Evolutionary conservation across 2,797 vertebrate species (phyloP).

Genomic region (Phaenicophaeus curvirostris): DNA sequence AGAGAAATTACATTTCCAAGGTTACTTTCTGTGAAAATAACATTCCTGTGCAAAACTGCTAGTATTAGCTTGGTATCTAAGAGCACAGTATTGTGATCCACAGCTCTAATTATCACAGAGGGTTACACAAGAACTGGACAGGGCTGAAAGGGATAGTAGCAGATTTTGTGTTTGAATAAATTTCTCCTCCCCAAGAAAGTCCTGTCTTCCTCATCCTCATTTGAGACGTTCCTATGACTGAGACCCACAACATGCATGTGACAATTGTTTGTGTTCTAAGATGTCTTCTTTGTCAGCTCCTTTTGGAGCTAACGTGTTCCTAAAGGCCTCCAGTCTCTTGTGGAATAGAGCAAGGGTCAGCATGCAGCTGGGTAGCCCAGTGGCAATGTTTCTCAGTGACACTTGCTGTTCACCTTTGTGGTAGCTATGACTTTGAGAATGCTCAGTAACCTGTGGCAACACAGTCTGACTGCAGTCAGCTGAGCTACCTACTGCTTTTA

Average conservation of each 20-base stretch:
- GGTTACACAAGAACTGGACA: neutral
- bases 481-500: neutral
- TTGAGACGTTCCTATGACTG: neutral
- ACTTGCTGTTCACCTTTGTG: neutral
- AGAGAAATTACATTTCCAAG: neutral
- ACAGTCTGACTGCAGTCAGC: neutral
- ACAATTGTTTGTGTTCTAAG: neutral
- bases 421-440: neutral
- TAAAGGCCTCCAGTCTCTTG: neutral
- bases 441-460: neutral
- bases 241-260: rapidly evolving
- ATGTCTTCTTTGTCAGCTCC: neutral
- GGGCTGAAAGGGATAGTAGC: neutral
- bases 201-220: neutral
- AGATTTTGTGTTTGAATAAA: neutral
- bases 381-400: neutral
- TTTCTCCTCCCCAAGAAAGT: neutral
- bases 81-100: neutral
- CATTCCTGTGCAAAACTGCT: neutral
- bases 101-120: neutral
- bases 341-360: neutral
- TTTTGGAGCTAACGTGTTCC: neutral
- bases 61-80: neutral
- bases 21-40: neutral
- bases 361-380: neutral